Evolutionary conservation across 2,888 invertebrate genomes (phyloP).

Genomic region (Helicoverpa assulta): DNA sequence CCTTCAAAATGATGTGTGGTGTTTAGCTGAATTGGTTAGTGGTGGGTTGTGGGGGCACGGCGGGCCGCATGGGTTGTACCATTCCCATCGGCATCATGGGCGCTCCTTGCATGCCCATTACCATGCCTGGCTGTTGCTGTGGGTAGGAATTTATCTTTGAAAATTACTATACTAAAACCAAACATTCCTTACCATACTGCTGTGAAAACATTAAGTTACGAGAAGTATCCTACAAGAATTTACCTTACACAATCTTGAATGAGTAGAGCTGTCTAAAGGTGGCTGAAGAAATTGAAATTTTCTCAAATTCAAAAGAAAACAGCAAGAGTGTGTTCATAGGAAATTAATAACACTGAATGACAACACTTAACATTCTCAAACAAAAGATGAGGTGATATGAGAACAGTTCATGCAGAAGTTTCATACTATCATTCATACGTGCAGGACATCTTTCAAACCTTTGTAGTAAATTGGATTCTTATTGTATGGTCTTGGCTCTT

Average conservation of each 20-base stretch:
- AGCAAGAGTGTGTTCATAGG: conserved; percentile 29
- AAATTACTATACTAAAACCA: conserved; percentile 7
- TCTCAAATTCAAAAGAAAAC: conserved; percentile 18
- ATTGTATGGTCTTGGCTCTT: conserved; percentile 12
- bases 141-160: conserved; percentile 33
- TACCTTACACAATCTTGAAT: conserved; percentile 9
- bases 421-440: conserved; percentile 55
- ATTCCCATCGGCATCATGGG: conserved; percentile 83
- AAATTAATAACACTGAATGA: conserved; percentile 52
- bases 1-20: conserved; percentile 52
- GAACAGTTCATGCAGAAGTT: conserved; percentile 57
- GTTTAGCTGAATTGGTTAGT: conserved; percentile 88
- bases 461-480: not conserved
- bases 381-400: conserved; percentile 64
- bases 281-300: conserved; percentile 12
- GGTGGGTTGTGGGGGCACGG: conserved; percentile 80
- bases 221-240: conserved; percentile 27
- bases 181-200: conserved; percentile 7
- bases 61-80: conserved; percentile 83
- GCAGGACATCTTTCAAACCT: conserved; percentile 47
- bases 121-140: conserved; percentile 88
- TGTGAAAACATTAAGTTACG: conserved; percentile 1
- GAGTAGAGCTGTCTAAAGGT: not conserved
- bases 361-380: conserved; percentile 61
- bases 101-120: conserved; percentile 85